These are phyloP conservation scores for Lerema accius DNA, from an alignment of 1,140 invertebrate genomes.

Conservation along the genomic window DNA sequence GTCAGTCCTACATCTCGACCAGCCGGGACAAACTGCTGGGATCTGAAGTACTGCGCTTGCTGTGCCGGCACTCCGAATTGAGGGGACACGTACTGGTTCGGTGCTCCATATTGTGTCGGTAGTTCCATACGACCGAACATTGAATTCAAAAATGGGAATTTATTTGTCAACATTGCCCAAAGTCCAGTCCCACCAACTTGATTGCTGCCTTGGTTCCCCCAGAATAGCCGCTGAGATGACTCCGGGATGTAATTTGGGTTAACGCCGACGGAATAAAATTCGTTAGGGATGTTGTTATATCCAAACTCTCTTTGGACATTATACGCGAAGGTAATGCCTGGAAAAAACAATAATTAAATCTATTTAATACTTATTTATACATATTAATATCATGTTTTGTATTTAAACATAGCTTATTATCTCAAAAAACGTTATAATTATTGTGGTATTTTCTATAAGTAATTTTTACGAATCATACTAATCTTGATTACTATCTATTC, in stretches of 20 bases:
- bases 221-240: slow-evolving; percentile 68
- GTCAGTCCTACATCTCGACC: slow-evolving; percentile 68
- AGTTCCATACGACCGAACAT: slow-evolving; percentile 73
- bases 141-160: slow-evolving; percentile 67
- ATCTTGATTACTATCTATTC: slow-evolving; percentile 3
- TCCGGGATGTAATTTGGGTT: slow-evolving; percentile 51
- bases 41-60: slow-evolving; percentile 34
- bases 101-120: slow-evolving; percentile 54
- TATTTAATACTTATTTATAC: no score
- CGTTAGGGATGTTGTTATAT: slow-evolving; percentile 60
- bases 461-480: not conserved
- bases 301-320: slow-evolving; percentile 60
- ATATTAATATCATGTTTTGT: no score
- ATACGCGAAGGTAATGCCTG: slow-evolving; percentile 61
- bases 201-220: slow-evolving; percentile 65
- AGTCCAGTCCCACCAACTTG: slow-evolving; percentile 72
- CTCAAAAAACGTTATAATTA: no score
- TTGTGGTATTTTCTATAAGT: no score
- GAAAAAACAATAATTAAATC: slow-evolving; percentile 45
- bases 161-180: slow-evolving; percentile 71
- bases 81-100: slow-evolving; percentile 41
- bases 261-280: slow-evolving; percentile 53
- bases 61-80: slow-evolving; percentile 44
- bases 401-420: no score
- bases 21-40: slow-evolving; percentile 43